A percentile compares a stretch with the other conserved stretches of the same genome.
phyloP scores from a whole-genome alignment of 1,140 invertebrate genomes.

The Myzus persicae region DNA sequence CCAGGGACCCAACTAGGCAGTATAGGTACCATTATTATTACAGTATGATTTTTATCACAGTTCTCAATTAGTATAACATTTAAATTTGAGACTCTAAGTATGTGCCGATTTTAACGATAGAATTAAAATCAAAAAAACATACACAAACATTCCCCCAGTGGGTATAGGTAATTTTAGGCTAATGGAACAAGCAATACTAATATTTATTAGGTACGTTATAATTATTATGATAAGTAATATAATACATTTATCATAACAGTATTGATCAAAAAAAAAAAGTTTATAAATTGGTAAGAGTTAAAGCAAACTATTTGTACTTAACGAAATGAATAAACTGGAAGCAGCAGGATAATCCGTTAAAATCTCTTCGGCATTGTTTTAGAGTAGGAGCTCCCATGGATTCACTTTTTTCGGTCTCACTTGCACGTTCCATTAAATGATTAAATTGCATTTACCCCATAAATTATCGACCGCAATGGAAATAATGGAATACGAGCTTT shows the following conservation, averaged over 20 bases:
- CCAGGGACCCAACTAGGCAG: neutral
- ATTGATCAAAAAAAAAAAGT: neutral
- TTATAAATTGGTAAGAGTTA: neutral
- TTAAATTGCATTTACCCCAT: constrained; percentile 12
- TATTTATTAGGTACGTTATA: neutral
- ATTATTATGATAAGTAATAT: neutral
- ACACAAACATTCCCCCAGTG: neutral
- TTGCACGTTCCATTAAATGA: neutral
- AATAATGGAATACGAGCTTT: neutral
- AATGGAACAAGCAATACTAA: neutral
- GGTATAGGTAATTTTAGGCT: neutral
- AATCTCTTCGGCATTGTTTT: neutral
- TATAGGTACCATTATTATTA: too few species aligned
- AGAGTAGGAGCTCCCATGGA: neutral
- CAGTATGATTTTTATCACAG: too few species aligned
- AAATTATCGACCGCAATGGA: neutral
- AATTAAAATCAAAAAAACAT: neutral
- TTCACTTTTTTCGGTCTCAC: neutral
- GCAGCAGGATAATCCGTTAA: neutral
- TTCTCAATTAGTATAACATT: too few species aligned
- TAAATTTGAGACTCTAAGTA: neutral
- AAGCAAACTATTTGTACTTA: neutral
- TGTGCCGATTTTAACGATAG: neutral
- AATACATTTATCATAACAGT: neutral
- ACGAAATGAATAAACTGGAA: neutral